Evolutionary conservation across 2,797 vertebrate species (phyloP).

Genomic region (Enteromius anoplus): DNA sequence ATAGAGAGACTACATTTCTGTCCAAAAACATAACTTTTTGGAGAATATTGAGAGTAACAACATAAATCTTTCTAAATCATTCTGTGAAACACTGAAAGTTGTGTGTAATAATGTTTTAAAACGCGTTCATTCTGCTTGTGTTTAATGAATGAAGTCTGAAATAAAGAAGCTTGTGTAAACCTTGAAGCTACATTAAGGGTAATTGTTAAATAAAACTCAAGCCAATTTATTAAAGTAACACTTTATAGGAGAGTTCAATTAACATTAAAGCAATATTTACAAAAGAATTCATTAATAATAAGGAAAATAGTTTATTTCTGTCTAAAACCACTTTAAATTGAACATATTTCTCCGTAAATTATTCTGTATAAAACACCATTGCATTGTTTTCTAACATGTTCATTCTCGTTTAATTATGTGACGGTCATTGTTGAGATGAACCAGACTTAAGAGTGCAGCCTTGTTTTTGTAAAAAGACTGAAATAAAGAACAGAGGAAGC

Average conservation of each 20-base stretch:
- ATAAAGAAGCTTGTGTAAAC: conserved; percentile 19
- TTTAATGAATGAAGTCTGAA: conserved; percentile 17
- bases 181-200: neutral
- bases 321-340: too few species aligned
- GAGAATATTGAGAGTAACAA: neutral
- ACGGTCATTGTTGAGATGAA: neutral
- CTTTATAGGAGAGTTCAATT: neutral
- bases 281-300: neutral
- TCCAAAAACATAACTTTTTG: too few species aligned
- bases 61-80: too few species aligned
- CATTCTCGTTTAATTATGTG: neutral
- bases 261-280: neutral
- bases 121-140: neutral
- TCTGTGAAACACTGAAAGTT: neutral
- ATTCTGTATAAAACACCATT: neutral
- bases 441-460: neutral
- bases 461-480: conserved; percentile 52
- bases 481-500: conserved; percentile 37
- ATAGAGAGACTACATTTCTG: neutral
- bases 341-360: neutral
- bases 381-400: neutral
- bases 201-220: neutral
- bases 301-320: neutral
- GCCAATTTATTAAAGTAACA: neutral
- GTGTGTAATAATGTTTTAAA: neutral